Conservation (phyloP, 2,888 invertebrate species). For the Diogma glabrata region DNA sequence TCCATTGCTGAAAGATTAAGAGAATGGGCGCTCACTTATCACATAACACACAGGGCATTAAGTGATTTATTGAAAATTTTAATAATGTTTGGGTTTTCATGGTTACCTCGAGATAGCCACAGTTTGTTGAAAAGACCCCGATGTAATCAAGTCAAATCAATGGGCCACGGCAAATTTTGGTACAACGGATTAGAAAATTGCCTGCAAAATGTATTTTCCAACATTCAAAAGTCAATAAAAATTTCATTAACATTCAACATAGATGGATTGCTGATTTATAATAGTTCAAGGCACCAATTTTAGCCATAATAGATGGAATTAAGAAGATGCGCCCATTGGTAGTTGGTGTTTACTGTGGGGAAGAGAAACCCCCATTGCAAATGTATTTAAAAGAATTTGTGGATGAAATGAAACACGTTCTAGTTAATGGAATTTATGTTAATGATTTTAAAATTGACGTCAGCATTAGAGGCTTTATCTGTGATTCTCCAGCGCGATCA, state of each 20-base stretch:
- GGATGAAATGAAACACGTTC: too few species aligned
- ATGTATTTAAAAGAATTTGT: too few species aligned
- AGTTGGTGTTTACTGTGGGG: too few species aligned
- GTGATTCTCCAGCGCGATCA: too few species aligned
- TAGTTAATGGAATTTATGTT: too few species aligned
- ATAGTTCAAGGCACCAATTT: too few species aligned
- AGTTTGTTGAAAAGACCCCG: conserved; percentile 9
- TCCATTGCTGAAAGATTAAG: too few species aligned
- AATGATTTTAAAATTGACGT: too few species aligned
- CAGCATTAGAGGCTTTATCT: too few species aligned
- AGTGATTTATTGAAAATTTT: not conserved
- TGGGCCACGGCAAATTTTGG: conserved; percentile 10
- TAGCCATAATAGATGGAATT: not conserved
- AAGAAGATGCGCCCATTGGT: too few species aligned
- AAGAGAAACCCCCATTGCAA: too few species aligned
- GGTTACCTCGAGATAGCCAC: conserved; percentile 5
- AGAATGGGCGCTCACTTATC: too few species aligned
- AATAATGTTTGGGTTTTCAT: not conserved
- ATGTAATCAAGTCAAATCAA: not conserved
- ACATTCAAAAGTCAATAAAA: not conserved
- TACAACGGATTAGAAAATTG: not conserved
- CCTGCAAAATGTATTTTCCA: not conserved
- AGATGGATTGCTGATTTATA: not conserved
- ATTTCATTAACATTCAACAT: not conserved
- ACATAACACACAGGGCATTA: not conserved